Evolutionary conservation across 2,113 vertebrate species (phyloP), one percentile per base, ranked within the genome.

Genomic region (Brachionichthys hirsutus): DNA sequence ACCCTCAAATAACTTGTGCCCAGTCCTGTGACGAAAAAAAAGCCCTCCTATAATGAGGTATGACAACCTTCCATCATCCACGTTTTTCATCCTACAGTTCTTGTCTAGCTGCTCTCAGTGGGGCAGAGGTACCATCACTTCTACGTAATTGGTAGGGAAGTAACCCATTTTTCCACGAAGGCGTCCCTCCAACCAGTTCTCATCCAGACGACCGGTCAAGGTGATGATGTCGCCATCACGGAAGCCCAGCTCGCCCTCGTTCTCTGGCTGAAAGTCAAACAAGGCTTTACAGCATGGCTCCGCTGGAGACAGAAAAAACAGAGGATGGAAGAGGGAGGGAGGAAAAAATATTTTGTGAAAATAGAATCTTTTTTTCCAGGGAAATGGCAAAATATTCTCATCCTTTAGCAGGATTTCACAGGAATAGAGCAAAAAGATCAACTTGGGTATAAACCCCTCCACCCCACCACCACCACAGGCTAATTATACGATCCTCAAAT

Each of bases 141-240:
- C 94, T 77, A 99, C 95, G 13, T 97, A 99, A 93, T 95, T 98
- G 88, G 92, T 92, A 0, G 96, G 97, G 84, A 99, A 99, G 89
- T 93, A 96, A 81, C 97, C 97, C 0, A 93, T 89, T 65, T 89
- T 93, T 78, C 95, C 95, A 0, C 75, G 89, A 73, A 99, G 84
- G 82, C 83, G 90, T 59, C 97, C 97, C 90, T 98, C 95, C 14
- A 91, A 95, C 97, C 97, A 99, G 93, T 99, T 98, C 70, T 98
- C 96, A 12, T 99, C 97, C 14, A 99, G 98, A 87, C 91, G 93
- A 87, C 88, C 95, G 71, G 92, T 92, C 85, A 99, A 88, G 1
- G 92, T 97, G 92, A 99, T 98, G 87, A 97, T 68, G 76, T 99
- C 94, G 0, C 97, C 96, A 77, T 98, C 96, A 0, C 73, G 89